A percentile compares a stretch with the other conserved stretches of the same genome.
Conservation (phyloP, 1,140 invertebrate species). For the Drosophila repletoides region DNA sequence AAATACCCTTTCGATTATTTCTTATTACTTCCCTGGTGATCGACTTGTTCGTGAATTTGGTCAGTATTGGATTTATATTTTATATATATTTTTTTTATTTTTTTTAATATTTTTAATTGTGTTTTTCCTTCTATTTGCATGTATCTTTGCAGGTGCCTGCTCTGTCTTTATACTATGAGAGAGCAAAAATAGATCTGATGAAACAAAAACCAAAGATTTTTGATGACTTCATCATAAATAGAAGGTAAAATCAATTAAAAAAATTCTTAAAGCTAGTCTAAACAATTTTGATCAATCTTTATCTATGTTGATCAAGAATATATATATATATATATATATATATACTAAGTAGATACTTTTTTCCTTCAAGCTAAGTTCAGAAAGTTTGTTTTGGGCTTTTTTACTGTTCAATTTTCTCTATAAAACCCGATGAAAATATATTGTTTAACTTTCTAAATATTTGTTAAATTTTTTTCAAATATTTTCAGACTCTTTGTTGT, state of each 20-base stretch:
- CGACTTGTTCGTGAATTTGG: slow-evolving; percentile 37
- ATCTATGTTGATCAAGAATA: too few species aligned
- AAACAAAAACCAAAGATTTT: slow-evolving; percentile 36
- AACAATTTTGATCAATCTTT: too few species aligned
- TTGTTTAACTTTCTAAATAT: too few species aligned
- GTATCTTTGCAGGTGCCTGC: slow-evolving; percentile 31
- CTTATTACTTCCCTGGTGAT: slow-evolving; percentile 15
- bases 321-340: too few species aligned
- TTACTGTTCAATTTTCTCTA: too few species aligned
- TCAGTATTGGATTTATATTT: slow-evolving; percentile 2
- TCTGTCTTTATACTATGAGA: slow-evolving; percentile 31
- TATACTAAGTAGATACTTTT: too few species aligned
- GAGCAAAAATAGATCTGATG: slow-evolving; percentile 40
- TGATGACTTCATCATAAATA: slow-evolving; percentile 46
- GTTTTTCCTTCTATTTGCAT: too few species aligned
- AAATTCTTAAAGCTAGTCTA: too few species aligned
- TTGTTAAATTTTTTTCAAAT: neutral
- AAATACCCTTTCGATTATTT: slow-evolving; percentile 31
- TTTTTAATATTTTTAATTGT: too few species aligned
- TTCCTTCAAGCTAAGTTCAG: too few species aligned
- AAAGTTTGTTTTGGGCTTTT: too few species aligned
- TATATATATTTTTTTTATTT: neutral
- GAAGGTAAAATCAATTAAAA: slow-evolving; percentile 26
- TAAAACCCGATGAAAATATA: too few species aligned
- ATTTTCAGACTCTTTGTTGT: slow-evolving; percentile 42